A percentile compares a stretch with the other conserved stretches of the same genome.
phyloP scores from a whole-genome alignment of 2,113 vertebrate species.

The Paralichthys olivaceus region DNA sequence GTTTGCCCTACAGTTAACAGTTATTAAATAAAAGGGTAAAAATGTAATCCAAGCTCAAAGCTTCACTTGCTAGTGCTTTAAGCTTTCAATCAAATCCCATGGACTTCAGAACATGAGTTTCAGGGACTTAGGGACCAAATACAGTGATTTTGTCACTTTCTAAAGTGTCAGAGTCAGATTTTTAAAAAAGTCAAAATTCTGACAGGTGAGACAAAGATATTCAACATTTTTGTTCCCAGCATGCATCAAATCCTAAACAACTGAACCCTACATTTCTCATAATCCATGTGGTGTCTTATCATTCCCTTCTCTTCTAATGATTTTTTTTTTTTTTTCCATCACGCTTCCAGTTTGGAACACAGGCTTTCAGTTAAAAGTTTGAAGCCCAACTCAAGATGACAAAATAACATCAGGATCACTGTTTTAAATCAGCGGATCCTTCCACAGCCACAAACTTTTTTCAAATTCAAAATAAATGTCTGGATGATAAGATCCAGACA shows the following conservation, averaged over 20 bases:
- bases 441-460: not conserved
- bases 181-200: not conserved
- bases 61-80: not conserved
- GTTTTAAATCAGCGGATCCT: constrained; percentile 3
- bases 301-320: not conserved
- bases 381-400: not conserved
- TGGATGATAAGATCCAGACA: too few species aligned
- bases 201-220: not conserved
- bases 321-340: not conserved
- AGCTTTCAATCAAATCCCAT: not conserved
- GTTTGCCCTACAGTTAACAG: not conserved
- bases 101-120: not conserved
- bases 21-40: not conserved
- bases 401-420: not conserved
- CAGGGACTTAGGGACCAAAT: not conserved
- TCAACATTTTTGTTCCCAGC: not conserved
- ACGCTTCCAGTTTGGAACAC: not conserved
- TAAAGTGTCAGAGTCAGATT: not conserved
- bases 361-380: not conserved
- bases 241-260: not conserved
- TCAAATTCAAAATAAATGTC: too few species aligned
- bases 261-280: not conserved
- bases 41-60: not conserved
- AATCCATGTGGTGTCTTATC: not conserved
- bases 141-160: not conserved